Evolutionary conservation across 2,113 vertebrate genomes (phyloP), one percentile per base, ranked within the genome.

Genomic region (Tricholaema leucomelas): DNA sequence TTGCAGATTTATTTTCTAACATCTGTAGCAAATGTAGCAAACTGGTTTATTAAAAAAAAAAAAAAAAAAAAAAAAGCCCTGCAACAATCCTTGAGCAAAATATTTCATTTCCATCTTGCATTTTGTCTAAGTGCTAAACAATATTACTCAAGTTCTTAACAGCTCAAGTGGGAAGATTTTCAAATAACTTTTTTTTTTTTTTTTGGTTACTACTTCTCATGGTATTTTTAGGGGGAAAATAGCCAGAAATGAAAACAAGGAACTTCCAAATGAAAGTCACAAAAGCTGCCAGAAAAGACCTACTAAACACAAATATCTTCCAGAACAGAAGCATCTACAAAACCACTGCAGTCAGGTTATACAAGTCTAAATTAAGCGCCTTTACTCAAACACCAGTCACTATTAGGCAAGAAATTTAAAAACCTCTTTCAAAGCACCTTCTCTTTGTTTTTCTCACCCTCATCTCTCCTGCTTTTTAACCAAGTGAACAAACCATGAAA

Each of bases 401-500:
- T 61, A 71, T 56, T 40, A 65, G 30, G 55, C 38, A 76, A 70
- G 63, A 85, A 85, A 93, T 78, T 40, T 2, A 21, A 73, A 67
- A 81, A 59, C 9, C 42, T 11, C 61, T 86, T 91, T 81, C 61
- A 80, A 94, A 93, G 69, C 48, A 90, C 36, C 59, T 87, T 81
- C 46, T 77, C 64, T 83, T 42, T 82, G 36, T 75, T 93, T 80
- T 85, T 94, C 85, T 88, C 56, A 81, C 38, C 58, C 61, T 95
- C 5, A 0, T 44, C 27, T 92, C 73, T 93, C 65, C 59, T 77
- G 31, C 40, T 92, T 23, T 86, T 77, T 81, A 91, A 87, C 60
- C 36, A 94, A 95, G 81, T 31, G 87, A 94, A 91, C 85, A 96
- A 94, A 87, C 85, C 89, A 95, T 95, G 87, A 96, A 95, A 96